Evolutionary conservation across 2,113 vertebrate genomes (phyloP), one percentile per base, ranked within the genome.

Genomic region (Psammodynastes pulverulentus): DNA sequence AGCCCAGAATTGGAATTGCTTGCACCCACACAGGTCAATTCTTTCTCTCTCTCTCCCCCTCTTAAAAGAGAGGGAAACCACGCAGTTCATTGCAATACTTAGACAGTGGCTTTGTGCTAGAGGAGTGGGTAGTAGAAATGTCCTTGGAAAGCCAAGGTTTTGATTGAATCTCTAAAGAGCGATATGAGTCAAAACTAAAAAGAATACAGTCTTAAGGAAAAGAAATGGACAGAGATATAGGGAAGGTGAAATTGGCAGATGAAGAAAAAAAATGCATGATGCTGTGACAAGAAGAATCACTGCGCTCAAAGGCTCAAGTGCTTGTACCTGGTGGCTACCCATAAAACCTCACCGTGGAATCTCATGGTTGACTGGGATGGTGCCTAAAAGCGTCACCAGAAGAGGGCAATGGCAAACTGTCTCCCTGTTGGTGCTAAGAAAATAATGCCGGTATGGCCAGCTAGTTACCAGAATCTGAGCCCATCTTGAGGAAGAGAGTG

Each of bases 221-320:
- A 49, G 23, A 23, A 34, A 12, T 53, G 9, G 56, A 62, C 9
- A 13, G 26, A 62, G 13, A 72, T 19, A 72, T 15, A n/a, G 58
- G 4, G 2, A 24, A 43, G 46, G 3, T 3, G 45, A 9, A 23
- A 89, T 34, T 72, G 34, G 45, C 13, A 46, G 10, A 49, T 39
- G 3, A 87, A 46, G 39, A 46, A 19, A 46, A 24, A 43, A 26
- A 6, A 2, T 86, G 89, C 2, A 1, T 53, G 92, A 92, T 53
- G 86, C 88, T 94, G 93, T 84, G 93, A 92, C 88, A 56, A 46
- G 51, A 52, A 51, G 67, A 39, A 15, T 39, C 34, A 39, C 29
- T 79, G 72, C 6, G 7, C 7, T 1, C 17, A 39, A 79, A 79
- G 39, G 17, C 34, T 79, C 34, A 79, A 79, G 34, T 39, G 34